Percentiles rank a stretch among this genome's conserved stretches.
These are phyloP conservation scores for Muscicapa comitata DNA, from an alignment of 2,797 vertebrate genomes.

Conservation along the genomic window DNA sequence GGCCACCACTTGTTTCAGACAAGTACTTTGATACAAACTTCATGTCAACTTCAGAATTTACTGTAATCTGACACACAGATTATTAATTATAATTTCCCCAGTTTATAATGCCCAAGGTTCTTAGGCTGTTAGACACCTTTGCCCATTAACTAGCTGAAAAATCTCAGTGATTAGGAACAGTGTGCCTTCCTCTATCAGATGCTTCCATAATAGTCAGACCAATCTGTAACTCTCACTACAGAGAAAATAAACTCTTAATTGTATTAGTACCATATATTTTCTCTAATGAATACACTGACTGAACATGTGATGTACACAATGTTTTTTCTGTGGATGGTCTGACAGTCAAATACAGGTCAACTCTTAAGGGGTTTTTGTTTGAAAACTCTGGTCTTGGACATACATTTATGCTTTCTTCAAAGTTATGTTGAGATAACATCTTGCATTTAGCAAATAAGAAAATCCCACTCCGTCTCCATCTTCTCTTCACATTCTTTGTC, in stretches of 20 bases:
- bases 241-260: background rate
- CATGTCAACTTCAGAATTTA: background rate
- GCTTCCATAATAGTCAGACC: background rate
- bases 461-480: background rate
- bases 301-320: fast-evolving
- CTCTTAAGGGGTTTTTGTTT: background rate
- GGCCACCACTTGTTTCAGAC: background rate
- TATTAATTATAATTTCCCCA: background rate
- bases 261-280: background rate
- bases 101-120: background rate
- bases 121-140: background rate
- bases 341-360: background rate
- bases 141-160: background rate
- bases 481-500: background rate
- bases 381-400: background rate
- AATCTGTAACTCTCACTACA: background rate
- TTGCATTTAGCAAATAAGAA: background rate
- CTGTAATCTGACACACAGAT: background rate
- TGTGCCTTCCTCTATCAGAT: background rate
- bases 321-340: background rate
- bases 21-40: background rate
- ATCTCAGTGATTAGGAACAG: background rate
- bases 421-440: background rate
- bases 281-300: background rate
- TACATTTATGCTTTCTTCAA: background rate